A percentile compares a stretch with the other conserved stretches of the same genome.
Evolutionary conservation across 2,797 vertebrate genomes (phyloP).

Genomic region (Coregonus ussuriensis): DNA sequence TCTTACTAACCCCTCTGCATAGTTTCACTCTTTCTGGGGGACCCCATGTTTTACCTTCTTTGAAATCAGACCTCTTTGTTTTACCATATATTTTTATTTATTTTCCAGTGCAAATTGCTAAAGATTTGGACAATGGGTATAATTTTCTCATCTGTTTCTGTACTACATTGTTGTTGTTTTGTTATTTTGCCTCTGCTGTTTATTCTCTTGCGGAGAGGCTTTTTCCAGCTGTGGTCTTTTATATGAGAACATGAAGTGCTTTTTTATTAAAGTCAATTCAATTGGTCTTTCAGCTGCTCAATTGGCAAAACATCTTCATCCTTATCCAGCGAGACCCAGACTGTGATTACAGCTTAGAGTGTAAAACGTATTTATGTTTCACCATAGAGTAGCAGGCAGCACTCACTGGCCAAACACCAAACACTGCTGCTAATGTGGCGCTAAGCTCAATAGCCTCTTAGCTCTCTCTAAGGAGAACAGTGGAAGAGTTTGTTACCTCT

Average conservation of each 20-base stretch:
- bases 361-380: background rate
- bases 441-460: conserved; percentile 2
- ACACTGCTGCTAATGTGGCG: background rate
- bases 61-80: background rate
- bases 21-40: background rate
- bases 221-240: background rate
- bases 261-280: background rate
- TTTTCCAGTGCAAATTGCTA: background rate
- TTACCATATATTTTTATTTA: background rate
- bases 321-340: background rate
- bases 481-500: background rate
- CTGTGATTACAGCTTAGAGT: background rate
- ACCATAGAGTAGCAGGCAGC: background rate
- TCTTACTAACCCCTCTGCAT: background rate
- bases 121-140: background rate
- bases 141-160: background rate
- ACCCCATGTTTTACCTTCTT: too few species aligned
- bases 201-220: background rate
- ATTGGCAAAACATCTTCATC: background rate
- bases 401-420: background rate
- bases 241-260: background rate
- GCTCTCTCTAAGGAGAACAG: conserved; percentile 10
- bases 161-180: background rate
- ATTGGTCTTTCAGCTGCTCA: background rate
- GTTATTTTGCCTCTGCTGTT: background rate